phyloP scores from a whole-genome alignment of 2,888 invertebrate species.

The Synanthedon andrenaeformis region DNA sequence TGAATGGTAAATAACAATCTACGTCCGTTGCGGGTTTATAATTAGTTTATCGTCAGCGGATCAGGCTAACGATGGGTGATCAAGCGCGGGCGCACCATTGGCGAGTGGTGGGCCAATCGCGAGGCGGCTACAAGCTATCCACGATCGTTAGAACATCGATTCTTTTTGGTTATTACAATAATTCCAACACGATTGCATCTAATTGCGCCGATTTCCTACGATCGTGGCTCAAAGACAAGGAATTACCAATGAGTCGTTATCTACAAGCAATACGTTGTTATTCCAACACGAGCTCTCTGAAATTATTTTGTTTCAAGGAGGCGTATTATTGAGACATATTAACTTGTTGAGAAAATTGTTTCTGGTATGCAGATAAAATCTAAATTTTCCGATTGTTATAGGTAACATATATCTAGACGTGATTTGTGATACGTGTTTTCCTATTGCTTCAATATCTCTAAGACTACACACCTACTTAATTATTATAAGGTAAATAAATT shows the following conservation, averaged over 20 bases:
- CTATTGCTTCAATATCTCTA: background rate
- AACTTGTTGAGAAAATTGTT: slow-evolving; percentile 39
- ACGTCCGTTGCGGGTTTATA: slow-evolving; percentile 43
- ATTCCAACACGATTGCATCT: slow-evolving; percentile 63
- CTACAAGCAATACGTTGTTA: background rate
- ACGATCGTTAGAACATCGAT: slow-evolving; percentile 55
- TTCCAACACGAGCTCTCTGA: background rate
- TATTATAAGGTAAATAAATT: background rate
- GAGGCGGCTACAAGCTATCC: slow-evolving; percentile 28
- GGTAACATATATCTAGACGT: slow-evolving; percentile 44
- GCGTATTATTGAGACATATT: slow-evolving; percentile 22
- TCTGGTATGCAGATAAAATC: slow-evolving; percentile 30
- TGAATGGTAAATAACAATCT: slow-evolving; percentile 45
- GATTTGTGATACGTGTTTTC: slow-evolving; percentile 18
- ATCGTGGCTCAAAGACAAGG: slow-evolving; percentile 41
- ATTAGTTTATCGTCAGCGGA: slow-evolving; percentile 61
- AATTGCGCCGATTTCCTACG: slow-evolving; percentile 61
- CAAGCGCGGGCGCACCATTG: slow-evolving; percentile 57
- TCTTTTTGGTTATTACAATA: slow-evolving; percentile 69
- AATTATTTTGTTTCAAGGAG: slow-evolving; percentile 15
- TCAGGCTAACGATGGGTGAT: slow-evolving; percentile 37
- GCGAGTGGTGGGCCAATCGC: slow-evolving; percentile 54
- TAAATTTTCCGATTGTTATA: slow-evolving; percentile 36
- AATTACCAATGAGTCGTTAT: slow-evolving; percentile 34
- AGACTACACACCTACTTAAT: background rate